phyloP scores from a whole-genome alignment of 2,797 vertebrate species.

The Vireo griseus region DNA sequence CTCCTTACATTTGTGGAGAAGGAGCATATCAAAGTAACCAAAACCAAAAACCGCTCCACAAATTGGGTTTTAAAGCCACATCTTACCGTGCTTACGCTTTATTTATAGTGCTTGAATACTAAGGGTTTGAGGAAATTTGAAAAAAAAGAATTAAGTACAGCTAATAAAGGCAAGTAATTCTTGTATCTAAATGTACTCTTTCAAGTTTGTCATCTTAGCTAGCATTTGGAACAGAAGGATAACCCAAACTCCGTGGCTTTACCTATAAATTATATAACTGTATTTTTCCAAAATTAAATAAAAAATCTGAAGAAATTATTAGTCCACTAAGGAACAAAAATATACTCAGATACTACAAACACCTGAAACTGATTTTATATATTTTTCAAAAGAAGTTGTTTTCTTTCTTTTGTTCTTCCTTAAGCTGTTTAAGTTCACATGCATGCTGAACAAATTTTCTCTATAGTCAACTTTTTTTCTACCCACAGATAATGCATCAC shows the following conservation, averaged over 20 bases:
- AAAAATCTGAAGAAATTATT: not conserved
- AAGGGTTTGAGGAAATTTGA: not conserved
- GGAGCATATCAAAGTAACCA: not conserved
- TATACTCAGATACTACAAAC: not conserved
- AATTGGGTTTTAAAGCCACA: not conserved
- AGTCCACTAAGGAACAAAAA: not conserved
- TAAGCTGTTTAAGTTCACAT: not conserved
- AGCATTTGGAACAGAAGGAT: not conserved
- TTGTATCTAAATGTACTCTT: not conserved
- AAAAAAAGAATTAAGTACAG: not conserved
- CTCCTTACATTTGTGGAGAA: not conserved
- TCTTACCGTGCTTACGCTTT: not conserved
- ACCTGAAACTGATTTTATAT: not conserved
- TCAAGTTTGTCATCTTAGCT: not conserved
- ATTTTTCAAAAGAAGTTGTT: not conserved
- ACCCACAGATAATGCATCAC: not conserved
- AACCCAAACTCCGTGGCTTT: not conserved
- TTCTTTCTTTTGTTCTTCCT: not conserved
- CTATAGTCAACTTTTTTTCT: not conserved
- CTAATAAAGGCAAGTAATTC: not conserved
- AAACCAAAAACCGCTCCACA: not conserved
- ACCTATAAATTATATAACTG: not conserved
- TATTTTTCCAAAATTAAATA: not conserved
- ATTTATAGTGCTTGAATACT: not conserved
- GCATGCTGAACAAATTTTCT: not conserved